Evolutionary conservation across 92 coral and sea anemone genomes (phyloP).

Genomic region (Scolanthus callimorphus): DNA sequence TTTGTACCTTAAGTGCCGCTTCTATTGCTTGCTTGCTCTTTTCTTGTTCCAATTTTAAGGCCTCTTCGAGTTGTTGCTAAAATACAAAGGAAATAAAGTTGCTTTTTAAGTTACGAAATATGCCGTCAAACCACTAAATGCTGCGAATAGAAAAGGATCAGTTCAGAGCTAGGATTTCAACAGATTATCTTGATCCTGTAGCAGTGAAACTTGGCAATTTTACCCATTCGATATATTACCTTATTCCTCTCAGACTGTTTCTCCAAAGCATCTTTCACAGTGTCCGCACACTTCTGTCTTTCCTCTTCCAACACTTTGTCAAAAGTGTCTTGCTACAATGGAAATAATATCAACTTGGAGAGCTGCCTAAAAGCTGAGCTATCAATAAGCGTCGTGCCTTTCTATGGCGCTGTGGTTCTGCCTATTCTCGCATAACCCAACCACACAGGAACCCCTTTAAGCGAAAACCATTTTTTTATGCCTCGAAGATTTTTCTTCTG

Average conservation of each 20-base stretch:
- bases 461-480: not conserved
- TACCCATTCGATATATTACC: too few species aligned
- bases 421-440: too few species aligned
- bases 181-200: too few species aligned
- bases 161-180: too few species aligned
- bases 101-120: not conserved
- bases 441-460: not conserved
- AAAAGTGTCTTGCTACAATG: constrained; percentile 63
- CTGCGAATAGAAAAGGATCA: not conserved
- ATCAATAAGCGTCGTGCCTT: too few species aligned
- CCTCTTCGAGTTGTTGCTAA: constrained; percentile 49
- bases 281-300: constrained; percentile 41
- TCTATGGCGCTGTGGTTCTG: too few species aligned
- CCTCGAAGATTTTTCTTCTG: not conserved
- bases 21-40: constrained; percentile 52
- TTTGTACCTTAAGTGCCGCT: constrained; percentile 75
- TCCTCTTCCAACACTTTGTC: constrained; percentile 63
- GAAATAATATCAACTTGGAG: not conserved
- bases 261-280: constrained; percentile 47
- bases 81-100: not conserved
- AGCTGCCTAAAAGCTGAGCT: too few species aligned
- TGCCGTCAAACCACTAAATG: not conserved
- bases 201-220: too few species aligned
- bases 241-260: constrained; percentile 56
- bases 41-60: constrained; percentile 49